These are phyloP conservation scores for Drosophila mercatorum DNA, from an alignment of 2,888 invertebrate genomes.

Conservation along the genomic window DNA sequence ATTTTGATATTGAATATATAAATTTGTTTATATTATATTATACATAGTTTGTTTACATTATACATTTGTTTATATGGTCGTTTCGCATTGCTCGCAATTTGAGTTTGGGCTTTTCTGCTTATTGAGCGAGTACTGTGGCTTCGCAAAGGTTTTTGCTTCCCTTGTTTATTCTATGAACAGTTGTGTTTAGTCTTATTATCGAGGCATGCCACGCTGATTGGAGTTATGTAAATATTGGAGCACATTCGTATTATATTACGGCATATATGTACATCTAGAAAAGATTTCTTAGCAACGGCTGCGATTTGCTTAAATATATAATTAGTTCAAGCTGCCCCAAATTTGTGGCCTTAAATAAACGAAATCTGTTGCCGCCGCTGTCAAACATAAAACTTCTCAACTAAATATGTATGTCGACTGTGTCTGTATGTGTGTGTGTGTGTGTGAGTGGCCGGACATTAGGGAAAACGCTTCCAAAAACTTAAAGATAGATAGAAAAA, in stretches of 20 bases:
- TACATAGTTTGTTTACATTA: too few relatives aligned
- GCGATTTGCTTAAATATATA: neutral
- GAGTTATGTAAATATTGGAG: conserved; percentile 1
- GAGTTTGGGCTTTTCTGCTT: neutral
- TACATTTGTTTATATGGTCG: too few relatives aligned
- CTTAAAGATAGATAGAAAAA: conserved; percentile 9
- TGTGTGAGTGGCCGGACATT: conserved; percentile 6
- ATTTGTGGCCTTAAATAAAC: conserved; percentile 10
- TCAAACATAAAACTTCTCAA: conserved; percentile 4
- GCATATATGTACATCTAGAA: neutral
- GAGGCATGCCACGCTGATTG: neutral
- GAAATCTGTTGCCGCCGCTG: conserved; percentile 7
- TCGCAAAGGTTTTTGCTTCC: neutral
- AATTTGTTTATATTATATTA: too few relatives aligned
- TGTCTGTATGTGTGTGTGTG: neutral
- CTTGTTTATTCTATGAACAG: neutral
- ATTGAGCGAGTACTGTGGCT: conserved; percentile 2
- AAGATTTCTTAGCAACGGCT: neutral
- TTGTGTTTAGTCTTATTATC: conserved; percentile 5
- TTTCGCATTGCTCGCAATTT: neutral
- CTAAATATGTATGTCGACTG: neutral
- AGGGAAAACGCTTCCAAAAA: conserved; percentile 18
- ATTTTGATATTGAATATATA: too few relatives aligned
- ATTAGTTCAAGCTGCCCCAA: conserved; percentile 11
- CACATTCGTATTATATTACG: conserved; percentile 4